Base-by-base conservation (phyloP, 2,113 vertebrate genomes). In the Benitochromis conjunctus region DNA sequence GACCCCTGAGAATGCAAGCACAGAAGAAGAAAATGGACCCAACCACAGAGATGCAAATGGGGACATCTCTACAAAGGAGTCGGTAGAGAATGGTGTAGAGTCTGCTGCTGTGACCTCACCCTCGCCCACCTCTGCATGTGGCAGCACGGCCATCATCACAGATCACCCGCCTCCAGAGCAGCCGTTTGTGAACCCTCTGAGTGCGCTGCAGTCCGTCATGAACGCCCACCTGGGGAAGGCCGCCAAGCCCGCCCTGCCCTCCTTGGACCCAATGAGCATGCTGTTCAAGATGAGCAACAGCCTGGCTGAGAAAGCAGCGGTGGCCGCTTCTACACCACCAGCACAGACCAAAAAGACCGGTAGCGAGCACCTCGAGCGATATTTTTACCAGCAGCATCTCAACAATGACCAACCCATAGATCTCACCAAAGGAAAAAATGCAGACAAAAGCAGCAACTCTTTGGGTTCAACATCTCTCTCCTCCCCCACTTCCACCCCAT, bases 201-300 rank as follows among this genome's bases (percentile, higher is more conserved):
- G 98, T n/a, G 99, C 98, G 54, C 96, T 99, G 92, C 98, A 99
- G 86, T 99, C 99, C 0, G 98, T 99, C 88, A 99, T 99, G 99
- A 99, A 99, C 92, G 97, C 97, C 88, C 99, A 99, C 95, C 96
- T 99, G 81, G 99, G 98, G 64, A 99, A 99, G 94, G 99, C 99
- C 1, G 98, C 99, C 57, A 99, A 99, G 90, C 99, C 99, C 1
- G 98, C 98, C 38, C 93, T 99, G 92, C 99, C 99, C 0, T 96
- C 98, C 43, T 96, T 99, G 16, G 99, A 99, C 94, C 99, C 99
- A 78, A 99, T 99, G 98, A 99, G 98, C 93, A 99, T 99, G 98
- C 96, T 99, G 64, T 99, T 99, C 94, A 99, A 99, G 96, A 99
- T 99, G 98, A 99, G 98, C 97, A 99, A 99, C 92, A 99, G 97